Evolutionary conservation across 2,113 vertebrate genomes (phyloP), one percentile per base, ranked within the genome.

Genomic region (Myocastor coypus): DNA sequence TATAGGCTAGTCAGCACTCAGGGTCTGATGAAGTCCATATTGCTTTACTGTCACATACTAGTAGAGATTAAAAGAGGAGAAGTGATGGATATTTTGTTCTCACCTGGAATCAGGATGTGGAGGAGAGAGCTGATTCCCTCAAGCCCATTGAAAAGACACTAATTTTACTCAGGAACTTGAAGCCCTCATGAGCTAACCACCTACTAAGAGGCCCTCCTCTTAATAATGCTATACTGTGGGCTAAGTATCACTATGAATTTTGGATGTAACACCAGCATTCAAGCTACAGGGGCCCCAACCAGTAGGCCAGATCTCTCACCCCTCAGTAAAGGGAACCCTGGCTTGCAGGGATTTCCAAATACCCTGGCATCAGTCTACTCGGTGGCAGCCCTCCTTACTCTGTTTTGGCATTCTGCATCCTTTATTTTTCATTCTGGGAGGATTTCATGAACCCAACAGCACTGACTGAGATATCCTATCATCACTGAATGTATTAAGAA

Each of bases 401-500:
- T 19, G 19, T 66, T 37, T 52, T 83, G 42, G 68, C 75, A 71
- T 52, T 32, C 75, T 84, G 16, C 24, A 30, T 13, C 73, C 5
- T 19, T 92, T 40, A 30, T 46, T 87, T 90, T 94, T 71, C 69
- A 77, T 92, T 91, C 75, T 34, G 6, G 59, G 28, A 83, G 63
- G 57, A 78, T 83, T 83, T 92, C 68, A 50, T 37, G n/a, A 89
- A 69, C 6, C 10, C 20, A 10, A 64, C 1, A 71, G 50, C 20
- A 77, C 28, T 87, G 50, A 26, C 57, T 89, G 13, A 42, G 68
- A 86, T 26, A 71, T 17, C 11, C 3, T 66, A 71, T 64, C 37
- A 66, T 34, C 66, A 52, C 1, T 50, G n/a, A 34, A 84, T 89
- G 87, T 87, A 34, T 93, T 89, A 92, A 90, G 59, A 89, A 87